Evolutionary conservation across 1,140 invertebrate genomes (phyloP), one percentile per base, ranked within the genome.

Genomic region (Hycleus phaleratus): DNA sequence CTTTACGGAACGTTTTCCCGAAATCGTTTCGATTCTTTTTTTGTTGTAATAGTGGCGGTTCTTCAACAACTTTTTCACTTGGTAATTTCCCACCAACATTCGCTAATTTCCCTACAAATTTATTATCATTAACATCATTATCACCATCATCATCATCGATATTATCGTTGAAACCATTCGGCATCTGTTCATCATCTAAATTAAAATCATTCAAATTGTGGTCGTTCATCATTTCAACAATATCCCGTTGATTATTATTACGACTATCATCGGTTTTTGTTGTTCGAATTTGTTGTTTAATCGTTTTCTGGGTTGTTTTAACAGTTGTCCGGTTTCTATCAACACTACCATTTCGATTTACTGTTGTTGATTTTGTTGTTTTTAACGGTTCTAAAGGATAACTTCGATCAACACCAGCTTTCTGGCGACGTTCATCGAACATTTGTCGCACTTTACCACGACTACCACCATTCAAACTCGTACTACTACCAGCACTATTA

Each of bases 381-480:
- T 76, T 75, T 38, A 87, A 73, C 0, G 88, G 88, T 65, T 90
- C 85, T 10, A 91, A 73, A 0, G 87, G 87, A 74, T 91, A 87
- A 68, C 86, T 88, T 56, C 86, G 85, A 75, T 91, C 88, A 62
- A 89, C 86, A 26, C 88, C 88, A 47, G 77, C 79, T 54, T 79
- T 78, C 47, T 81, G 81, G 26, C 87, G 78, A 10, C 87, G 78
- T 65, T 90, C 87, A 61, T 90, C 86, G 68, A 90, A 89, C 85
- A 89, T 86, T 75, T 87, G 85, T n/a, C 85, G 79, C 3, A 86
- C 84, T 79, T 85, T 67, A 55, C 64, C 66, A n/a, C 63, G 60
- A 11, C 32, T 67, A 55, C 64, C 66, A n/a, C 63, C 60, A 11
- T 62, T 63, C 40, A 42, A 42, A 11, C 9, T 42, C 9, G 51